Evolutionary conservation across 2,888 invertebrate genomes (phyloP).

Genomic region (Xanthostigma xanthostigma): DNA sequence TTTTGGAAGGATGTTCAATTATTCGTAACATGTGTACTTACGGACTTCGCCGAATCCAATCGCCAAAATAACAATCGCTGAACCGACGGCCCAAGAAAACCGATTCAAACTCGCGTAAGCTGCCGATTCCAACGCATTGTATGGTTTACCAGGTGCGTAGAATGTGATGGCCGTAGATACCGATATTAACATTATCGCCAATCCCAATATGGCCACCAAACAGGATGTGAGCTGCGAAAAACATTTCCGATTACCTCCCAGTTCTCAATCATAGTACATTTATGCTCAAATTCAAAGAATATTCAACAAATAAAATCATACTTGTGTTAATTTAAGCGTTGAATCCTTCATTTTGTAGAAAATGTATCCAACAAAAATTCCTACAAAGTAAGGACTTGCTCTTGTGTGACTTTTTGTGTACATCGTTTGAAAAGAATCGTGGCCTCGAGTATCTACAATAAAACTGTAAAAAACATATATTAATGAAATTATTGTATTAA

Average conservation of each 20-base stretch:
- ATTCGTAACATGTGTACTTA: neutral
- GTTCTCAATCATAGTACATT: too few relatives aligned
- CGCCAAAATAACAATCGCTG: conserved; percentile 32
- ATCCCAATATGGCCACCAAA: too few relatives aligned
- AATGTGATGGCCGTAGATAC: too few relatives aligned
- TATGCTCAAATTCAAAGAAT: neutral
- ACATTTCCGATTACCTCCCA: too few relatives aligned
- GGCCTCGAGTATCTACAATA: conserved; percentile 33
- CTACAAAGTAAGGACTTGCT: conserved; percentile 40
- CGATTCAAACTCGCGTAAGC: conserved; percentile 40
- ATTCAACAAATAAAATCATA: conserved; percentile 17
- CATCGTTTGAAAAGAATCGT: conserved; percentile 35
- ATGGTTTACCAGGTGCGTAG: too few relatives aligned
- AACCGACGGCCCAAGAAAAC: conserved; percentile 36
- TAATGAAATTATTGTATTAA: neutral
- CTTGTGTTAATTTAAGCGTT: conserved; percentile 22
- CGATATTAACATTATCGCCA: too few relatives aligned
- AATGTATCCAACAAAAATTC: conserved; percentile 37
- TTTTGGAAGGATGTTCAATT: too few relatives aligned
- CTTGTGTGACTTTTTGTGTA: conserved; percentile 47
- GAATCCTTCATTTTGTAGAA: conserved; percentile 24
- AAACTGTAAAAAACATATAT: conserved; percentile 25
- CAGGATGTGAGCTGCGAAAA: too few relatives aligned
- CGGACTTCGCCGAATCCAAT: conserved; percentile 32
- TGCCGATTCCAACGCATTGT: conserved; percentile 33